Percentiles rank a stretch among this genome's conserved stretches.
phyloP scores from a whole-genome alignment of 2,113 vertebrate genomes.

The Garra rufa region DNA sequence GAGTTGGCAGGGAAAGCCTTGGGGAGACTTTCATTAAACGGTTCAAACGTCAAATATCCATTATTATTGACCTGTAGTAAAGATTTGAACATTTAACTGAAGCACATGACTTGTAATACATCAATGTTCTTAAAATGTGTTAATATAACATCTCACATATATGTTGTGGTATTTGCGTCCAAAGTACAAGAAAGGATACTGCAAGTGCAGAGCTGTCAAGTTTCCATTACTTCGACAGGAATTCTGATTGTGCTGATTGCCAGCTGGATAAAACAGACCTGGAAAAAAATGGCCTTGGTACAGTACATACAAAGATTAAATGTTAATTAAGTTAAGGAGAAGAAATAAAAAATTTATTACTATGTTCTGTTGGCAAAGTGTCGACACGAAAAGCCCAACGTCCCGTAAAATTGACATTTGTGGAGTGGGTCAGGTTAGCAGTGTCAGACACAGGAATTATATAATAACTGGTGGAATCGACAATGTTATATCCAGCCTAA shows the following conservation, averaged over 20 bases:
- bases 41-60: constrained; percentile 17
- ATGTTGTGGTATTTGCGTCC: not conserved
- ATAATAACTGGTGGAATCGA: not conserved
- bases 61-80: constrained; percentile 27
- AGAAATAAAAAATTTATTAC: not conserved
- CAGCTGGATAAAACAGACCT: constrained; percentile 16
- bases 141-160: not conserved
- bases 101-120: not conserved
- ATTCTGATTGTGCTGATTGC: not conserved
- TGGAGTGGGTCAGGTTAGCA: not conserved
- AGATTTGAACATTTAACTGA: not conserved
- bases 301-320: not conserved
- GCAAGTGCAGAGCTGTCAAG: not conserved
- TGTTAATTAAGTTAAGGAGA: not conserved
- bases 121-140: not conserved
- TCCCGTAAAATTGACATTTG: constrained; percentile 5
- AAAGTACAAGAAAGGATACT: not conserved
- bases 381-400: constrained; percentile 20
- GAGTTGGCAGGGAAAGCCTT: not conserved
- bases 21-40: not conserved
- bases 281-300: not conserved
- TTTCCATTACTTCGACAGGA: not conserved
- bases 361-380: not conserved
- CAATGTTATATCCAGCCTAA: constrained; percentile 15
- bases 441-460: not conserved